A percentile compares a stretch with the other conserved stretches of the same genome.
phyloP scores from a whole-genome alignment of 2,797 vertebrate genomes.

The Eulemur coronatus region DNA sequence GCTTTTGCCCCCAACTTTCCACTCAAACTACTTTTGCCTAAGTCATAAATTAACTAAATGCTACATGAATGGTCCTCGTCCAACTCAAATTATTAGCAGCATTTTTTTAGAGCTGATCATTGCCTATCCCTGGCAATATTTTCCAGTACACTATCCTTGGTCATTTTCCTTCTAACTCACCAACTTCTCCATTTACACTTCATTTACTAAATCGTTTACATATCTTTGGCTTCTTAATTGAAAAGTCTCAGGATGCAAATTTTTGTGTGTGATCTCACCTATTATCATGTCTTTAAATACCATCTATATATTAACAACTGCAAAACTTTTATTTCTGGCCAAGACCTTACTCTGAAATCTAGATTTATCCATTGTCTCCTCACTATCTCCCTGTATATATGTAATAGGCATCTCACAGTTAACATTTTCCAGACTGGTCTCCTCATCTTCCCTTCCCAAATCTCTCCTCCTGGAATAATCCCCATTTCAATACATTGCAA shows the following conservation, averaged over 20 bases:
- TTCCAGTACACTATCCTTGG: not conserved
- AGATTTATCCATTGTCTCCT: not conserved
- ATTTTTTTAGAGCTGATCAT: not conserved
- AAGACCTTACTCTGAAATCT: not conserved
- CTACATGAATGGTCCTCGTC: not conserved
- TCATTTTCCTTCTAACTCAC: not conserved
- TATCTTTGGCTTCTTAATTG: not conserved
- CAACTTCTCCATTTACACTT: not conserved
- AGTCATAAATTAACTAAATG: not conserved
- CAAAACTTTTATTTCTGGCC: not conserved
- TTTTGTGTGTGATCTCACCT: not conserved
- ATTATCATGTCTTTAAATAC: not conserved
- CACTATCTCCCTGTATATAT: not conserved
- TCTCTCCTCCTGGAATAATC: not conserved
- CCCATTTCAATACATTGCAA: not conserved
- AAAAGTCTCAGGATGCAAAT: not conserved
- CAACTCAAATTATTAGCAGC: not conserved
- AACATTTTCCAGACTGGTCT: not conserved
- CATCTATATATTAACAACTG: not conserved
- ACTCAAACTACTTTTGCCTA: not conserved
- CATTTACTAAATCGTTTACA: not conserved
- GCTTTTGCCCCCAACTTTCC: not conserved
- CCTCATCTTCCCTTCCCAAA: not conserved
- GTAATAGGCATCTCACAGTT: not conserved
- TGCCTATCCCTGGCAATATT: not conserved